A percentile compares a stretch with the other conserved stretches of the same genome.
Evolutionary conservation across 2,888 invertebrate genomes (phyloP).

Genomic region (Sphecodes monilicornis): DNA sequence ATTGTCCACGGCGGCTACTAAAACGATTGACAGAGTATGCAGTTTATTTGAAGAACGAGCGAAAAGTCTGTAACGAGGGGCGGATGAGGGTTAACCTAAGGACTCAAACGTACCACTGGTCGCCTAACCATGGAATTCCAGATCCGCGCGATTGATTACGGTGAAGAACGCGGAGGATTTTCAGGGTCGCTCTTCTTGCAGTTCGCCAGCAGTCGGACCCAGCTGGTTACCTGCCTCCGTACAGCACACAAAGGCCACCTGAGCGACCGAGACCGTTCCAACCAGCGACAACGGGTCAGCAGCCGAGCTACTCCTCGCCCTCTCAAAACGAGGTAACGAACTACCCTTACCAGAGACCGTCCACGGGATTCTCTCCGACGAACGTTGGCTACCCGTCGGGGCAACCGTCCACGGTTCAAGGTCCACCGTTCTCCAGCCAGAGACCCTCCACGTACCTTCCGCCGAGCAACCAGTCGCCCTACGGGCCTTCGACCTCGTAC

Average conservation of each 20-base stretch:
- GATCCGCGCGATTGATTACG: not conserved
- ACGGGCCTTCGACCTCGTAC: conserved; percentile 69
- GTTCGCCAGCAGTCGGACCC: conserved; percentile 87
- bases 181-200: conserved; percentile 78
- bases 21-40: too few relatives aligned
- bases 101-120: not conserved
- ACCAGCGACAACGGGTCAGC: conserved; percentile 82
- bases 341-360: conserved; percentile 78
- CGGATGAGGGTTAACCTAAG: not conserved
- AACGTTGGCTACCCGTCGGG: conserved; percentile 56
- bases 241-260: conserved; percentile 85
- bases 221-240: conserved; percentile 86
- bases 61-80: not conserved
- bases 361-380: conserved; percentile 72
- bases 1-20: too few relatives aligned
- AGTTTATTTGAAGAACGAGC: too few relatives aligned
- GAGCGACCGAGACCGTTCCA: conserved; percentile 91
- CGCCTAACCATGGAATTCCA: not conserved
- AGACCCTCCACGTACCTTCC: conserved; percentile 72
- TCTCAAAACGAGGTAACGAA: conserved; percentile 75
- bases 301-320: conserved; percentile 80
- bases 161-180: not conserved
- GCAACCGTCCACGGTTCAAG: conserved; percentile 43
- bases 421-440: conserved; percentile 64
- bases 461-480: conserved; percentile 72